These are phyloP conservation scores for Butorides virescens DNA, from an alignment of 2,113 vertebrate genomes.

Conservation along the genomic window DNA sequence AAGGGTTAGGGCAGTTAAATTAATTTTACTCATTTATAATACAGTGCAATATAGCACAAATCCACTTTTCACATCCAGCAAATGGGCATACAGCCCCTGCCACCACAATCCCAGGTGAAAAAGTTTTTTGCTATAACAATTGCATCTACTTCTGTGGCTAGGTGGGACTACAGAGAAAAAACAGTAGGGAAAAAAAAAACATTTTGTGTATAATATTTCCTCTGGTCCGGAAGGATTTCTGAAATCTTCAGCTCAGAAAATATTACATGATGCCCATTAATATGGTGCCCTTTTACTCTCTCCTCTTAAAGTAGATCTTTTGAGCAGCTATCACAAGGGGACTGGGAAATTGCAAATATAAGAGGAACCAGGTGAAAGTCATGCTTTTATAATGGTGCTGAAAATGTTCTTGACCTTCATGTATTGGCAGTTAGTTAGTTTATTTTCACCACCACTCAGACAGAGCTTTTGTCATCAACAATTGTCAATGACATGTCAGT, in stretches of 20 bases:
- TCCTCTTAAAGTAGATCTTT: not conserved
- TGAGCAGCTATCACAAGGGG: not conserved
- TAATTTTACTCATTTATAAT: not conserved
- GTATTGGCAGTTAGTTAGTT: not conserved
- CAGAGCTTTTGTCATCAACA: not conserved
- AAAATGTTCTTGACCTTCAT: not conserved
- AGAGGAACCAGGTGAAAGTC: not conserved
- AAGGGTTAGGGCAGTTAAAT: not conserved
- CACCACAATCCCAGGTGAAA: not conserved
- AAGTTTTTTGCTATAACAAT: fast-evolving
- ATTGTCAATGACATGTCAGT: not conserved
- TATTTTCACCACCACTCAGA: not conserved
- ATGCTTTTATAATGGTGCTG: not conserved
- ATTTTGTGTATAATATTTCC: not conserved
- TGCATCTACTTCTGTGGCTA: not conserved
- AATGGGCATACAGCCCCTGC: not conserved
- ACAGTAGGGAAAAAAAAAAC: not conserved
- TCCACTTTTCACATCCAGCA: not conserved
- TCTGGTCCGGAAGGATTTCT: not conserved
- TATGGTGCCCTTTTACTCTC: not conserved
- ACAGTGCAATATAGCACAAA: not conserved
- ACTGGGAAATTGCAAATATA: not conserved
- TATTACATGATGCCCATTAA: not conserved
- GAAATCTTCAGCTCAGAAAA: not conserved
- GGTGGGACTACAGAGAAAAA: not conserved